Evolutionary conservation across 2,797 vertebrate species (phyloP).

Genomic region (Prionace glauca): DNA sequence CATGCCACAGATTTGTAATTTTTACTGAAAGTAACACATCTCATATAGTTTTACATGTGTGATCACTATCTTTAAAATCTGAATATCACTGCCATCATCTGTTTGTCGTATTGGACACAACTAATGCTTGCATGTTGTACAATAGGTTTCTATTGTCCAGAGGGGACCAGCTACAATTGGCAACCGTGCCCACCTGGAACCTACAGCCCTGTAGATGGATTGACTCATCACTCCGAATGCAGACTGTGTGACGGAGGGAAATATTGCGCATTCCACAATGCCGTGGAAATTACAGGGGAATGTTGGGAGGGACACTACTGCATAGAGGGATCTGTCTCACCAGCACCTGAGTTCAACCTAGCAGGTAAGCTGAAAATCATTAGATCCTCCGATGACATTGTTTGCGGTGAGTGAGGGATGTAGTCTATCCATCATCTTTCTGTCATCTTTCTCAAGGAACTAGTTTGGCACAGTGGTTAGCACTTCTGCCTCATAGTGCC

Average conservation of each 20-base stretch:
- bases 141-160: slow-evolving; percentile 76
- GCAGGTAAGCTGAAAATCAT: slow-evolving; percentile 53
- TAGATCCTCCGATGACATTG: not conserved
- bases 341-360: slow-evolving; percentile 55
- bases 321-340: slow-evolving; percentile 58
- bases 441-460: too few relatives aligned
- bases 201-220: slow-evolving; percentile 60
- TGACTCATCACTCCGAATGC: slow-evolving; percentile 58
- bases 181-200: slow-evolving; percentile 70
- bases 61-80: not conserved
- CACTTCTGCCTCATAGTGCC: too few relatives aligned
- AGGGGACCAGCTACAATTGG: slow-evolving; percentile 63
- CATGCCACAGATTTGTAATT: slow-evolving; percentile 69
- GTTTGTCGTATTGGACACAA: not conserved
- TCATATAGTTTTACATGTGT: not conserved
- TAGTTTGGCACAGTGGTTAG: too few relatives aligned
- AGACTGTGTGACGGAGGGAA: slow-evolving; percentile 67
- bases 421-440: not conserved
- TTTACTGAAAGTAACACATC: slow-evolving; percentile 43
- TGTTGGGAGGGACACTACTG: slow-evolving; percentile 77
- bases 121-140: not conserved
- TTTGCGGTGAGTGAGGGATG: not conserved
- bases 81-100: not conserved
- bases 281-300: slow-evolving; percentile 61
- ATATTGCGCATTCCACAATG: slow-evolving; percentile 68